Conservation (phyloP, 2,113 vertebrate genomes). For the Cyanistes caeruleus region DNA sequence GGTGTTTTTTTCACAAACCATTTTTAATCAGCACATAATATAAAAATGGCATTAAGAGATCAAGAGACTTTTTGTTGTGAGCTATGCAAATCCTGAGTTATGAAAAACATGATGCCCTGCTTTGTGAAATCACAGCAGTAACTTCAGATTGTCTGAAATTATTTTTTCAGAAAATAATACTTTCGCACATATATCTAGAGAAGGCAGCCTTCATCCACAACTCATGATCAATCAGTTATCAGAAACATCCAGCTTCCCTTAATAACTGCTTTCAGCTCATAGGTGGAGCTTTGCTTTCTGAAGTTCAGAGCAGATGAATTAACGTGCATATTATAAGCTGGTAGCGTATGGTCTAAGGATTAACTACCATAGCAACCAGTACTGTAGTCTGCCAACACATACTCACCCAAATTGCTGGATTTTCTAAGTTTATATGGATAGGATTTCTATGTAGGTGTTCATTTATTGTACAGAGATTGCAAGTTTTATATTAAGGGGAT, state of each 20-base stretch:
- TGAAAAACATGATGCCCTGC: neutral
- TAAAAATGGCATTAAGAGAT: neutral
- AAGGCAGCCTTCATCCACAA: neutral
- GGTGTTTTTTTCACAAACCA: neutral
- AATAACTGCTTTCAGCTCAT: constrained; percentile 34
- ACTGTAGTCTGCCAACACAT: constrained; percentile 43
- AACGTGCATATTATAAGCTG: constrained; percentile 36
- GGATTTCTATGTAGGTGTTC: constrained; percentile 35
- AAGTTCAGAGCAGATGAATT: constrained; percentile 48
- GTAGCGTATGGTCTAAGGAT: constrained; percentile 59
- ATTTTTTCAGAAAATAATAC: neutral
- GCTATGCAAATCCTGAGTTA: neutral
- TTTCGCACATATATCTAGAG: neutral
- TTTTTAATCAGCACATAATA: neutral
- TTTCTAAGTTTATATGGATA: constrained; percentile 29
- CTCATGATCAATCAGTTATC: constrained; percentile 16
- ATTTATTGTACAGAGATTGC: neutral
- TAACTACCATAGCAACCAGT: constrained; percentile 74
- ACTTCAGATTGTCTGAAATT: neutral
- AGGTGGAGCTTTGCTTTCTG: constrained; percentile 53
- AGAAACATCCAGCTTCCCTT: neutral
- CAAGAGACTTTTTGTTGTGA: neutral
- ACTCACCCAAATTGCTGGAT: constrained; percentile 34
- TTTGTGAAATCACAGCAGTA: neutral
- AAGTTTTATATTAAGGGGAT: neutral